Evolutionary conservation across 2,888 invertebrate species (phyloP).

Genomic region (Periphyllus acericola): DNA sequence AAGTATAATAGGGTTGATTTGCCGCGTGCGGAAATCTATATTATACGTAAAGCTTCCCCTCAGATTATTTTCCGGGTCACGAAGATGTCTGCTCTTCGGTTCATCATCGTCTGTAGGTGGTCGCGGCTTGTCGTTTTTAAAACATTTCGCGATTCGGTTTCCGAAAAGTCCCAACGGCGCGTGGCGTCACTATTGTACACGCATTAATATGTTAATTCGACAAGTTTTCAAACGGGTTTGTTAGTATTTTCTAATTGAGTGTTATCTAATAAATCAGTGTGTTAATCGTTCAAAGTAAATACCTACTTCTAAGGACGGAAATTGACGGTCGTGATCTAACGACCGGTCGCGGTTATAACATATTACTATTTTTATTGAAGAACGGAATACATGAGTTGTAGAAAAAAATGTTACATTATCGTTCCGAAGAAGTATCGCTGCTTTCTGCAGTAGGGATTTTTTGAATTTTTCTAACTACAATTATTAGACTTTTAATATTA

Average conservation of each 20-base stretch:
- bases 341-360: neutral
- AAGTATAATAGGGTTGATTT: too few relatives aligned
- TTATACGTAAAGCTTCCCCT: too few relatives aligned
- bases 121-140: neutral
- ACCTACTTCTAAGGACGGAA: neutral
- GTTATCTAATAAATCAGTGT: constrained; percentile 13
- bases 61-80: too few relatives aligned
- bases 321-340: neutral
- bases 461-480: neutral
- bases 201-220: constrained; percentile 21
- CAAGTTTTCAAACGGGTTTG: constrained; percentile 14
- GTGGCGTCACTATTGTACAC: neutral
- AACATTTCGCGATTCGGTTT: neutral
- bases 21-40: too few relatives aligned
- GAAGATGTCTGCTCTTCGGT: neutral
- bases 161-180: neutral
- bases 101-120: neutral
- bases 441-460: neutral
- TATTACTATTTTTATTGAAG: neutral
- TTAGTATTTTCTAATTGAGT: constrained; percentile 26
- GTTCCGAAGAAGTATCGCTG: neutral
- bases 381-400: neutral
- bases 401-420: neutral
- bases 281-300: constrained; percentile 15
- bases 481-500: neutral